Evolutionary conservation across 2,797 vertebrate species (phyloP), one percentile per base, ranked within the genome.

Genomic region (Dendrocincla tyrannina): DNA sequence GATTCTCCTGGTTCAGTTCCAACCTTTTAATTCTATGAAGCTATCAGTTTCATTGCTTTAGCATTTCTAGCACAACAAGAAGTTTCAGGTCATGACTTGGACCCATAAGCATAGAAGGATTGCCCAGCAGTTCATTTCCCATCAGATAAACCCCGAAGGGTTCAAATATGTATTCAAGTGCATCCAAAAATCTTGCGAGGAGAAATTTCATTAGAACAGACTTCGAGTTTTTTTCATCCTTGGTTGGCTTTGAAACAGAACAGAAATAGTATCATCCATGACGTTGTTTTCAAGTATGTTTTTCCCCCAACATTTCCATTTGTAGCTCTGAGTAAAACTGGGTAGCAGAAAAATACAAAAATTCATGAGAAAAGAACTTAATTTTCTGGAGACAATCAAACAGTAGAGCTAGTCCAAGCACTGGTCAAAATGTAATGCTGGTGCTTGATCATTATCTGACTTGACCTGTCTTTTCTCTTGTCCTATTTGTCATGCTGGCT

Each of bases 171-270:
- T 70, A 88, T 74, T 56, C 53, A 89, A 85, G 64, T 68, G 25
- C 33, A 62, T 93, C 53, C 33, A 68, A 83, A 88, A 68, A 41
- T 46, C 89, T 95, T 80, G 58, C 50, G 75, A 88, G 66, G 44
- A 85, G 44, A 94, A 85, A 83, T 68, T 58, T 89, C 72, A 72
- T 93, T 85, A 89, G 42, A 89, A 69, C n/a, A 77, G 60, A 22
- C 64, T 95, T 89, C 9, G 72, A 92, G 74, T n/a, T 85, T 91
- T 80, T 92, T 73, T 74, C 49, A 78, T 80, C 37, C 59, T 46
- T 80, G 15, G 9, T 33, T 93, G 85, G 14, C 87, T 92, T 81
- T 91, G 91, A 91, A 92, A 88, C 12, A 84, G 33, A 73, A 69
- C 27, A 88, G 55, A 68, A 77, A 74, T 44, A 75, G 17, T 42